A percentile compares a stretch with the other conserved stretches of the same genome.
These are phyloP conservation scores for Heteromormyrus szaboi DNA, from an alignment of 2,797 vertebrate genomes.

Conservation along the genomic window DNA sequence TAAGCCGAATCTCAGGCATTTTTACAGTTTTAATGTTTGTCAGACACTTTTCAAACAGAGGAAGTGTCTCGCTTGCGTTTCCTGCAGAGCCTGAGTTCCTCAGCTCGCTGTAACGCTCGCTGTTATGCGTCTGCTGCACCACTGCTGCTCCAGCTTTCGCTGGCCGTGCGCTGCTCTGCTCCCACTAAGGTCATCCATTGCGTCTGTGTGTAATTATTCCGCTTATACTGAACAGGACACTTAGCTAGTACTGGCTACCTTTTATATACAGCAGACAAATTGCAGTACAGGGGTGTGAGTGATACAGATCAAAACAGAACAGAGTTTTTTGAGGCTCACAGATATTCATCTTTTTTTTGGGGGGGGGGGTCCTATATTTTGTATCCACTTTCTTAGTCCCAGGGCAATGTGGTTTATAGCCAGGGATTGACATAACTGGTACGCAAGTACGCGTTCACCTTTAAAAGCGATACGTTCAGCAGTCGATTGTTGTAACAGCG, in stretches of 20 bases:
- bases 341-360: neutral
- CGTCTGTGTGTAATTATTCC: neutral
- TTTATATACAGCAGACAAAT: neutral
- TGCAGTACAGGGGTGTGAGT: neutral
- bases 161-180: neutral
- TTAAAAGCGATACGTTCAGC: neutral
- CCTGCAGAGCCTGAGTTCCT: neutral
- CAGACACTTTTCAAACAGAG: neutral
- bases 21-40: neutral
- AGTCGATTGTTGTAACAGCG: too few species aligned
- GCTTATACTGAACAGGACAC: neutral
- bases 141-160: neutral
- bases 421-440: neutral
- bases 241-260: neutral
- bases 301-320: neutral
- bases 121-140: neutral
- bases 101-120: neutral
- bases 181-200: slow-evolving; percentile 1
- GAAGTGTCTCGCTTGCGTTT: neutral
- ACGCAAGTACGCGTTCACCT: neutral
- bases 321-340: neutral
- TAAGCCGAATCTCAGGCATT: neutral
- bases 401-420: neutral
- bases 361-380: neutral
- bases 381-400: neutral